Evolutionary conservation across 2,888 invertebrate species (phyloP), one percentile per base, ranked within the genome.

Genomic region (Leptinotarsa rubiginosa): DNA sequence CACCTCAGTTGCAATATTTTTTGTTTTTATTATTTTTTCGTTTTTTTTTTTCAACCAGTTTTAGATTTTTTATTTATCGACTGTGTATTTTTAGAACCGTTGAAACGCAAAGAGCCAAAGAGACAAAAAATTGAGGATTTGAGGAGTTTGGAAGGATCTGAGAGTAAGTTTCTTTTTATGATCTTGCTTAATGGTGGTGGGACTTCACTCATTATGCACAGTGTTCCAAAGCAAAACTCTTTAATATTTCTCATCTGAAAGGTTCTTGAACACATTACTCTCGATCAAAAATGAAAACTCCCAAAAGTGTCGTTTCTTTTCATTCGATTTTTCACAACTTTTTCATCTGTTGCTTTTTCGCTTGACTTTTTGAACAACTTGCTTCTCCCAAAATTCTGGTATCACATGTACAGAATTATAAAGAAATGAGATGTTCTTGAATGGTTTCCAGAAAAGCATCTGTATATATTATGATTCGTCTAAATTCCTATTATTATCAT

Each of bases 41-140:
- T 16, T 52, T 47, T 62, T 13, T 13, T 47, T 65, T 69, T 69
- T 71, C 47, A 47, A 41, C 67, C 18, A 65, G 7, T 62, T 65
- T 54, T 49, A 56, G 68, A 59, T 52, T 76, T 77, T 62, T 75
- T 72, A 78, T 74, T 66, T 70, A 73, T 65, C 47, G 49, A 75
- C 73, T 70, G 47, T 64, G 74, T 80, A 74, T 81, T 83, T 82
- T 80, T 83, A 92, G 92, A 91, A 89, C 90, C 90, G 82, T 41
- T 62, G 62, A 62, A n/a, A 62, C 62, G 31, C 41, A 87, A 90
- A 87, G 91, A 90, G 89, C 90, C 90, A 87, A 91, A 91, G 86
- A 88, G 90, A 85, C 88, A 89, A 86, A 91, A 90, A 87, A 87
- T 87, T 86, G 89, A 88, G 83, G 89, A 88, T 83, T 86, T 89